These are phyloP conservation scores for Propsilocerus akamusi DNA, from an alignment of 1,140 invertebrate genomes.

Conservation along the genomic window DNA sequence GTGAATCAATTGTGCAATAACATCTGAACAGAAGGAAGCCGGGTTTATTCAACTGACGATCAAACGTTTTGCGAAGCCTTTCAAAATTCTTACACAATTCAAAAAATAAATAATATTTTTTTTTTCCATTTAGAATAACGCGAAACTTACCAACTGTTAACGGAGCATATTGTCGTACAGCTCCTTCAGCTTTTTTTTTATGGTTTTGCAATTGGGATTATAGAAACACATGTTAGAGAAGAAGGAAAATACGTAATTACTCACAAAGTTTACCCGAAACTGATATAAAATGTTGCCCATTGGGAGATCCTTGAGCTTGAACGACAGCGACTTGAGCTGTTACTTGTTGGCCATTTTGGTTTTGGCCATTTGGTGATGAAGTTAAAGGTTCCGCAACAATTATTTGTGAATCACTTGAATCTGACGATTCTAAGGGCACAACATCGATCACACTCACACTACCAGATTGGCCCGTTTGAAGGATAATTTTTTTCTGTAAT, in stretches of 20 bases:
- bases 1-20: too few species aligned
- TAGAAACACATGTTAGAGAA: slow-evolving; percentile 14
- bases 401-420: slow-evolving; percentile 13
- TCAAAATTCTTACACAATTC: too few species aligned
- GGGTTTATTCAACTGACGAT: too few species aligned
- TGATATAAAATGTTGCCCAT: slow-evolving; percentile 18
- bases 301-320: slow-evolving; percentile 14
- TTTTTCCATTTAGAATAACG: background rate
- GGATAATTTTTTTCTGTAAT: slow-evolving; percentile 9
- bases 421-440: slow-evolving; percentile 20
- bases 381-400: background rate
- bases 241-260: slow-evolving; percentile 12
- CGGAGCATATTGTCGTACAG: slow-evolving; percentile 1
- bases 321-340: slow-evolving; percentile 20
- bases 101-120: background rate
- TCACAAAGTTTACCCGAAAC: slow-evolving; percentile 14
- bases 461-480: slow-evolving; percentile 8
- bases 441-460: slow-evolving; percentile 19
- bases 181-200: slow-evolving; percentile 1
- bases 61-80: too few species aligned
- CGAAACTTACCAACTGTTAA: slow-evolving; percentile 5
- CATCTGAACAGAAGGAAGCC: too few species aligned
- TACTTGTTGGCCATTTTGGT: slow-evolving; percentile 14
- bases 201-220: background rate
- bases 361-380: background rate